Percentiles rank a stretch among this genome's conserved stretches.
Evolutionary conservation across 2,113 vertebrate species (phyloP).

Genomic region (Stegastes partitus): DNA sequence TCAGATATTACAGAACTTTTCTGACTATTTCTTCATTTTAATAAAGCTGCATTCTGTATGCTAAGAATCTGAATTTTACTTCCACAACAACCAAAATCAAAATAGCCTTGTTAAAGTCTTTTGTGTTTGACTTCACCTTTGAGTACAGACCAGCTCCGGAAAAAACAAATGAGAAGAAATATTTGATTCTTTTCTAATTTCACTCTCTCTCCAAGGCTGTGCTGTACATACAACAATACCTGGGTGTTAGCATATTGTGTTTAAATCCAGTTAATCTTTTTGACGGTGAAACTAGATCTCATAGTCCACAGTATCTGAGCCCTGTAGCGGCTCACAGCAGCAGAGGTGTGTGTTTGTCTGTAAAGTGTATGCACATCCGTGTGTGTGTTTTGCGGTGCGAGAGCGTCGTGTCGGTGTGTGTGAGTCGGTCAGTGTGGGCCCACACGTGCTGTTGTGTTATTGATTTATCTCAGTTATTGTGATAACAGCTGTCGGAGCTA

Average conservation of each 20-base stretch:
- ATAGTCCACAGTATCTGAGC: not conserved
- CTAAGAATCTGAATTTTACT: not conserved
- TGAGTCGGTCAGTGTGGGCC: slow-evolving; percentile 46
- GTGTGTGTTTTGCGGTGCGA: slow-evolving; percentile 18
- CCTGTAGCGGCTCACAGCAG: not conserved
- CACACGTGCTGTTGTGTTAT: slow-evolving; percentile 54
- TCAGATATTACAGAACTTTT: no score
- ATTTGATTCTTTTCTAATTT: not conserved
- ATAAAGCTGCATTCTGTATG: no score
- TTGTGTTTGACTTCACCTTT: not conserved
- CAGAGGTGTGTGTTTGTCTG: slow-evolving; percentile 15
- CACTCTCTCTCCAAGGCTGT: not conserved
- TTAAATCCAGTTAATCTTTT: slow-evolving; percentile 40
- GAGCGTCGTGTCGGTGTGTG: not conserved
- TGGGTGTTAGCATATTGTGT: slow-evolving; percentile 1
- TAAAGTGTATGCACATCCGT: not conserved
- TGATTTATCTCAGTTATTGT: slow-evolving; percentile 72
- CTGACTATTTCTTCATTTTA: no score
- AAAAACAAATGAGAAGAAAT: not conserved
- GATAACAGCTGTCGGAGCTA: slow-evolving; percentile 70
- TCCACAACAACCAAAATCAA: no score
- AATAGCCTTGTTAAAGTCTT: no score
- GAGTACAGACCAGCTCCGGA: not conserved
- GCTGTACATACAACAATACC: not conserved
- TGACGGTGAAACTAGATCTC: slow-evolving; percentile 41